Conservation (phyloP, 2,797 vertebrate species). For the Chrysocyon brachyurus region DNA sequence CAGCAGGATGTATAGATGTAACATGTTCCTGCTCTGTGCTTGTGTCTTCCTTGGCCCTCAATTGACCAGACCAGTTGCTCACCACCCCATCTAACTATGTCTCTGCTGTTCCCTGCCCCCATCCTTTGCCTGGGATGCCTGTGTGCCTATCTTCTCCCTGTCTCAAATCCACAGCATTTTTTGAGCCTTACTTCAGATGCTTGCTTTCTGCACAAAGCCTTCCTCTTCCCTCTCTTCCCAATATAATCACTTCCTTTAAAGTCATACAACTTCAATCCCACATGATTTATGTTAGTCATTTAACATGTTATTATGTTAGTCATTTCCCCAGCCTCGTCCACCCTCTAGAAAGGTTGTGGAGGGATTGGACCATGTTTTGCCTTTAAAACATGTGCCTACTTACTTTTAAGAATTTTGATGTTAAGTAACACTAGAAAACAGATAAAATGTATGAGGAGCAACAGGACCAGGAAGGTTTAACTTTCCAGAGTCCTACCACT, state of each 20-base stretch:
- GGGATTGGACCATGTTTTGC: background rate
- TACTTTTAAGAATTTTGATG: background rate
- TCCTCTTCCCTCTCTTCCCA: background rate
- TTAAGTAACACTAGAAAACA: background rate
- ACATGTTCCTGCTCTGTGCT: background rate
- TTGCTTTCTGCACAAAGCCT: background rate
- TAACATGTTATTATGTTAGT: too few species aligned
- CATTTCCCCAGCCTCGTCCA: too few species aligned
- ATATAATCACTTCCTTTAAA: background rate
- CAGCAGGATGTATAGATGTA: rapidly evolving
- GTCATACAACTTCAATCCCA: background rate
- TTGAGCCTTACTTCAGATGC: background rate
- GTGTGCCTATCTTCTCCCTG: background rate
- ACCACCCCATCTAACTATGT: background rate
- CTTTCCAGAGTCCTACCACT: background rate
- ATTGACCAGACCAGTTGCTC: background rate
- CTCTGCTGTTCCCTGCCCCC: background rate
- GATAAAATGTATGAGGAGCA: background rate
- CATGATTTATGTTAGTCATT: background rate
- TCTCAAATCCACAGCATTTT: background rate
- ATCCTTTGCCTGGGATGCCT: background rate
- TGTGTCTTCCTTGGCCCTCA: background rate
- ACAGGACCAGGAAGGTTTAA: background rate
- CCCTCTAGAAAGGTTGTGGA: background rate
- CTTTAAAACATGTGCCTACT: background rate